Evolutionary conservation across 2,797 vertebrate species (phyloP).

Genomic region (Lithobates sylvaticus): DNA sequence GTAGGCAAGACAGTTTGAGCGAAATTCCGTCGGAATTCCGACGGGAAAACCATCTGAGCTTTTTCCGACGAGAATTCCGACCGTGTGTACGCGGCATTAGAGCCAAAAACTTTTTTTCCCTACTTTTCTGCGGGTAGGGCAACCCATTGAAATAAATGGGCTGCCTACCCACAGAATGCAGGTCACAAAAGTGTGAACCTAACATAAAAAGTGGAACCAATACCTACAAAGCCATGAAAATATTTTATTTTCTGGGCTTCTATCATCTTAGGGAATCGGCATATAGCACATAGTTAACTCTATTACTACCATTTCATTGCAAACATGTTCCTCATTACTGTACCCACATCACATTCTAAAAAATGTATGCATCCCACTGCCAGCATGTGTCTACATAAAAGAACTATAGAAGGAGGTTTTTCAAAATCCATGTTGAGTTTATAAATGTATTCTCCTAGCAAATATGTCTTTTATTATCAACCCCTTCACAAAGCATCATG

Average conservation of each 20-base stretch:
- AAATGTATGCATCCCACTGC: conserved; percentile 29
- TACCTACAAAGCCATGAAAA: background rate
- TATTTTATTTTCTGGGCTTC: background rate
- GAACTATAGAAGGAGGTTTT: conserved; percentile 5
- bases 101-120: no score
- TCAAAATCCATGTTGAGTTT: background rate
- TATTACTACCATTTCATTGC: conserved; percentile 23
- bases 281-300: conserved; percentile 32
- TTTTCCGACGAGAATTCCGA: no score
- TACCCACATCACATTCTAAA: conserved; percentile 28
- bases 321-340: conserved; percentile 57
- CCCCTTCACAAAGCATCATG: conserved; percentile 22
- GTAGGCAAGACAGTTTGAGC: no score
- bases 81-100: no score
- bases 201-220: background rate
- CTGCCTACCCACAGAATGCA: no score
- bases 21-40: no score
- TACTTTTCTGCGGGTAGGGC: no score
- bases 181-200: no score
- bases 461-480: conserved; percentile 56
- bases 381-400: conserved; percentile 23
- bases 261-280: conserved; percentile 6
- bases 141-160: no score
- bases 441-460: conserved; percentile 27
- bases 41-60: no score